Percentiles rank a stretch among this genome's conserved stretches.
These are phyloP conservation scores for Phoeniculus purpureus DNA, from an alignment of 2,797 vertebrate genomes.

Conservation along the genomic window DNA sequence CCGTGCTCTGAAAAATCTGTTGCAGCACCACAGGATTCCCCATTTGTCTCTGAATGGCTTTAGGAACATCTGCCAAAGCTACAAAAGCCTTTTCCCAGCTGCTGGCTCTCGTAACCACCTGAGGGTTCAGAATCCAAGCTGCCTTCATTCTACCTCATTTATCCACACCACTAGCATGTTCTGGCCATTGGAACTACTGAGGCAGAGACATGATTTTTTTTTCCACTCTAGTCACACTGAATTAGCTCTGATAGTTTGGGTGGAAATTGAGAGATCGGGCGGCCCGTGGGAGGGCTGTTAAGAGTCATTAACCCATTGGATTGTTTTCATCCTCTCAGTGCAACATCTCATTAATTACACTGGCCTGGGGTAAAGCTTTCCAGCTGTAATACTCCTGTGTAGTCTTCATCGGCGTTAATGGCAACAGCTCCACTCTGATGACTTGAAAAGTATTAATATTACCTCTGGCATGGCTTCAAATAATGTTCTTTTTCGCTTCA, in stretches of 20 bases:
- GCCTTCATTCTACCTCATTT: not conserved
- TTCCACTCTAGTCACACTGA: not conserved
- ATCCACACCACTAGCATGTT: not conserved
- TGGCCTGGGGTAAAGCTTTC: not conserved
- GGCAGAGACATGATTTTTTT: not conserved
- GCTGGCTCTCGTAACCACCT: not conserved
- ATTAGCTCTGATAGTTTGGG: not conserved
- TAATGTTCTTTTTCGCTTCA: slow-evolving; percentile 90
- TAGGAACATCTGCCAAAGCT: not conserved
- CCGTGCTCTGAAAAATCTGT: not conserved
- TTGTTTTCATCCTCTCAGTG: not conserved
- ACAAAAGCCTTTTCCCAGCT: not conserved
- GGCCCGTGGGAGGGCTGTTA: not conserved
- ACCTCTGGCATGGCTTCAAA: slow-evolving; percentile 95
- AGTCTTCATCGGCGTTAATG: not conserved
- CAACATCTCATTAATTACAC: not conserved
- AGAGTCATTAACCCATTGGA: not conserved
- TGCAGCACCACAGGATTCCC: not conserved
- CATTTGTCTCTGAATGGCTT: not conserved
- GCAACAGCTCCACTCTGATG: not conserved
- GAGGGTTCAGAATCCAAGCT: not conserved
- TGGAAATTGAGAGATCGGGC: not conserved
- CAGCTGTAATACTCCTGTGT: not conserved
- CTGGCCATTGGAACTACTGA: not conserved
- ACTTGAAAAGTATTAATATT: slow-evolving; percentile 7